Conservation (phyloP, 2,888 invertebrate genomes). For the Cephus sareptanus region DNA sequence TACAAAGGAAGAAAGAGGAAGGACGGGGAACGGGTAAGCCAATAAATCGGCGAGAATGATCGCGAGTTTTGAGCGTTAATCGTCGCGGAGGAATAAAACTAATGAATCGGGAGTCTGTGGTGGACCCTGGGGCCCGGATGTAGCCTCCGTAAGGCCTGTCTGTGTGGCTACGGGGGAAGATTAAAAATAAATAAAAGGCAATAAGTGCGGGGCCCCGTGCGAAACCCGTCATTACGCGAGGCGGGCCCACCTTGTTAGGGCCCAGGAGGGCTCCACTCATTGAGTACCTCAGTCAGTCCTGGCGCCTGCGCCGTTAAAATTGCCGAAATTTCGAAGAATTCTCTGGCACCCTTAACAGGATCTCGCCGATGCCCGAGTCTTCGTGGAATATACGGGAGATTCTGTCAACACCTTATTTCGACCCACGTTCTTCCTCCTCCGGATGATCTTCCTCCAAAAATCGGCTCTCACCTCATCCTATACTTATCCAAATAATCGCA, state of each 20-base stretch:
- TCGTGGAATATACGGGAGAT: not conserved
- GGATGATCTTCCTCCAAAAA: not conserved
- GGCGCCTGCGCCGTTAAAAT: slow-evolving; percentile 65
- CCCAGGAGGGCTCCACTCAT: slow-evolving; percentile 58
- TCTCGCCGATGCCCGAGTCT: not conserved
- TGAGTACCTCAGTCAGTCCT: slow-evolving; percentile 54
- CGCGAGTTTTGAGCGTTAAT: slow-evolving; percentile 14
- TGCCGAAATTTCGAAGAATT: slow-evolving; percentile 62
- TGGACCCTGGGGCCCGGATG: slow-evolving; percentile 58
- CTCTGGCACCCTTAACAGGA: slow-evolving; percentile 30
- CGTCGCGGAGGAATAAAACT: slow-evolving; percentile 36
- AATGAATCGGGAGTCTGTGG: slow-evolving; percentile 51
- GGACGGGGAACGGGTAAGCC: not conserved
- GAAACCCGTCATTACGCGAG: slow-evolving; percentile 65
- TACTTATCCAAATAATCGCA: not conserved
- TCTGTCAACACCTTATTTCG: not conserved
- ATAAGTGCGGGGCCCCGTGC: slow-evolving; percentile 64
- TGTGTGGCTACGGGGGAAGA: slow-evolving; percentile 48
- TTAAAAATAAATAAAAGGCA: slow-evolving; percentile 65
- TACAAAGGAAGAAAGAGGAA: not conserved
- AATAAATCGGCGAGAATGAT: slow-evolving; percentile 13
- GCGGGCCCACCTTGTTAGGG: slow-evolving; percentile 65
- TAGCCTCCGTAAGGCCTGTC: slow-evolving; percentile 47
- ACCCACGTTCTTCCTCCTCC: not conserved
- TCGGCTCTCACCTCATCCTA: not conserved